Base-by-base conservation (phyloP, 2,888 invertebrate species). In the Macroteleia sp. region DNA sequence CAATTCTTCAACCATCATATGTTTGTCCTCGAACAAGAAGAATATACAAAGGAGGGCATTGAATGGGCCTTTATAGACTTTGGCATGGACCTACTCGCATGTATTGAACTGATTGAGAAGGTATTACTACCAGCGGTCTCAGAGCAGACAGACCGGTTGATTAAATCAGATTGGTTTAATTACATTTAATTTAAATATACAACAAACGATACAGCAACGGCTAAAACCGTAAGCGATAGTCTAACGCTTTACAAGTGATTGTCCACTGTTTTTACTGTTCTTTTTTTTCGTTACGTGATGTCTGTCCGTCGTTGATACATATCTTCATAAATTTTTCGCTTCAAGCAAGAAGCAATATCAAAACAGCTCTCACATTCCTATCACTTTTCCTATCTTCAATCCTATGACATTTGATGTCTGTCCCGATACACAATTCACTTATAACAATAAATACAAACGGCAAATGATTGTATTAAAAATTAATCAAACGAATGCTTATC, bases 1-100 rank as follows among this genome's bases (percentile, higher is more conserved):
- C 98, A 98, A 93, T 98, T 98, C 95, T 98, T 98, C 96, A 98
- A 98, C 93, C 98, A 98, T 92, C 96, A 98, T 95, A 98, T 98
- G 98, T 98, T 98, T 93, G 97, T 98, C 88, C 95, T 98, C 88
- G 98, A 98, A 93, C 98, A 98, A 95, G 98, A 98, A 92, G 98
- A 98, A 92, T 98, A 98, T 94, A 96, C 96, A 93, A 94, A 93
- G 89, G 98, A 98, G 92, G 98, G 98, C 91, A 98, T 98, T 93
- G 94, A 96, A 91, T 98, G 98, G 98, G 94, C 94, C 87, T 98
- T 98, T 94, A 98, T 98, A 93, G 98, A 98, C 95, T 98, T 98
- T 93, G 98, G 98, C 92, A 97, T 98, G 96, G 98, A 98, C 93
- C 94, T 98, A 93, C 95, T 96, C 90, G 97, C 97, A 92, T 97